These are phyloP conservation scores for Mycetomoellerius zeteki DNA, from an alignment of 1,140 invertebrate species.

Conservation along the genomic window DNA sequence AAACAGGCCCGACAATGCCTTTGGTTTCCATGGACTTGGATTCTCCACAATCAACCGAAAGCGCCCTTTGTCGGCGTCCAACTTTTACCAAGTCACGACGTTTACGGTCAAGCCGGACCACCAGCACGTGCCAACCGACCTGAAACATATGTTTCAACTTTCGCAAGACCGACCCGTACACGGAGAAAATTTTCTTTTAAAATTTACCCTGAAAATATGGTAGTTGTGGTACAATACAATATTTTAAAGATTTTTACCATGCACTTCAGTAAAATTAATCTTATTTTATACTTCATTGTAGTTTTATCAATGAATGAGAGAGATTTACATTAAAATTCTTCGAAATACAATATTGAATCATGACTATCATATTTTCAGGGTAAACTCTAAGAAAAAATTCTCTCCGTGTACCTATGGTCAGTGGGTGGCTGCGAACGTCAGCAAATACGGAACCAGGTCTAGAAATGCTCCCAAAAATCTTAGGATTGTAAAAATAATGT, in stretches of 20 bases:
- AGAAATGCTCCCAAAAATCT: neutral
- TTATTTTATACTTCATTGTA: too few species aligned
- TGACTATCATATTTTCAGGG: too few species aligned
- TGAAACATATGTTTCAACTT: constrained; percentile 81
- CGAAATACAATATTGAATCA: too few species aligned
- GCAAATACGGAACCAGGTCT: neutral
- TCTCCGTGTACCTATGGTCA: neutral
- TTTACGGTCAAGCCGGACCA: constrained; percentile 78
- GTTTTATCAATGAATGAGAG: too few species aligned
- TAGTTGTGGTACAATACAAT: too few species aligned
- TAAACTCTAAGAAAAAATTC: too few species aligned
- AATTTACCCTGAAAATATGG: too few species aligned
- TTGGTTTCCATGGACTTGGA: constrained; percentile 73
- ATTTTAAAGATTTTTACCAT: too few species aligned
- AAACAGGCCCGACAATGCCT: constrained; percentile 80
- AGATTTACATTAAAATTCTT: too few species aligned
- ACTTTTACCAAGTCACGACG: constrained; percentile 67
- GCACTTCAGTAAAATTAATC: too few species aligned
- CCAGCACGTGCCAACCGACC: constrained; percentile 80
- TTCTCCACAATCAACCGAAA: constrained; percentile 78
- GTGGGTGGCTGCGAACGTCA: constrained; percentile 3
- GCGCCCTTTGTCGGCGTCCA: constrained; percentile 82
- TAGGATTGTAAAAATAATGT: neutral
- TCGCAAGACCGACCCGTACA: constrained; percentile 75
- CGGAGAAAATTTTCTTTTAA: too few species aligned